Evolutionary conservation across 2,113 vertebrate species (phyloP).

Genomic region (Cyanocitta stelleri): DNA sequence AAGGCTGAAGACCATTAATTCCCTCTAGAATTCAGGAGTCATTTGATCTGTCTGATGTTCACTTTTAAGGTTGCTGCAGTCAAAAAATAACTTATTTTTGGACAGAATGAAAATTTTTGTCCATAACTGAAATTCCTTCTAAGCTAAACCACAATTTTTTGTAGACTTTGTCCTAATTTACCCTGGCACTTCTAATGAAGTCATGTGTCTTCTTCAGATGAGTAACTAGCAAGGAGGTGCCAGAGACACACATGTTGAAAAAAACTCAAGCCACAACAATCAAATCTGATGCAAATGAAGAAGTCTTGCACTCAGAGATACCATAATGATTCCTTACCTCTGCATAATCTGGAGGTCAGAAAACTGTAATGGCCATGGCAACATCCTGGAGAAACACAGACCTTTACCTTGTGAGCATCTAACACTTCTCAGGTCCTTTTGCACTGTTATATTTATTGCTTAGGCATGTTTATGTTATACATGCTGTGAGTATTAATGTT

Average conservation of each 20-base stretch:
- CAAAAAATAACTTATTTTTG: neutral
- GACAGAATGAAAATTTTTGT: neutral
- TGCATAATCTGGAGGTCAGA: neutral
- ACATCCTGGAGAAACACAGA: neutral
- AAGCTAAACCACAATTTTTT: neutral
- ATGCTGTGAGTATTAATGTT: neutral
- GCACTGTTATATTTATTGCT: neutral
- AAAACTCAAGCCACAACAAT: neutral
- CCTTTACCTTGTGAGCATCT: neutral
- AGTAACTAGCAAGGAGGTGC: neutral
- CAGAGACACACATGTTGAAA: neutral
- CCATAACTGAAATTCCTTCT: neutral
- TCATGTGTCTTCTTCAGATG: neutral
- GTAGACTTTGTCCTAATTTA: neutral
- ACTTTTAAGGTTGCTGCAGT: neutral
- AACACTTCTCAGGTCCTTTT: neutral
- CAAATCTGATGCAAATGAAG: neutral
- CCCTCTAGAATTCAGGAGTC: neutral
- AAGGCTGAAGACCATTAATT: neutral
- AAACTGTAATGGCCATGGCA: neutral
- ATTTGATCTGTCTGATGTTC: neutral
- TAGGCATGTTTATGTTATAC: neutral
- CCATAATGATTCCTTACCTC: neutral
- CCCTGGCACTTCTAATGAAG: neutral
- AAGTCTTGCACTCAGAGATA: neutral